phyloP scores from a whole-genome alignment of 2,797 vertebrate genomes.

The Sciurus vulgaris region DNA sequence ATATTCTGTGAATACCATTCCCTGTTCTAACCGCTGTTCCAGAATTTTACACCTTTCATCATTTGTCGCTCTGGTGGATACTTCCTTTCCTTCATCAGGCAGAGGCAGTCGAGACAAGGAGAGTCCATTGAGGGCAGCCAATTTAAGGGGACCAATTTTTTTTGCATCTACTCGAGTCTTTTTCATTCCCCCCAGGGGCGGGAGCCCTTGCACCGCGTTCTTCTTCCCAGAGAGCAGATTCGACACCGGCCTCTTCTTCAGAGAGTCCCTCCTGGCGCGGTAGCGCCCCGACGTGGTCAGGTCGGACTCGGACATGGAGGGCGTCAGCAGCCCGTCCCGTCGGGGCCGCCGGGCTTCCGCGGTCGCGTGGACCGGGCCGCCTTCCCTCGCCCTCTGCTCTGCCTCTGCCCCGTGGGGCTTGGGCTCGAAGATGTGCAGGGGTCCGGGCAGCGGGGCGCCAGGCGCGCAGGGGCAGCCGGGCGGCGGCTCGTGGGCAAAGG shows the following conservation, averaged over 20 bases:
- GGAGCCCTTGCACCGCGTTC: conserved; percentile 94
- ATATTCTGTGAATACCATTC: conserved; percentile 96
- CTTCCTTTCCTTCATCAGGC: conserved; percentile 92
- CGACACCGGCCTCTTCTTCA: conserved; percentile 94
- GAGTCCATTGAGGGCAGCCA: conserved; percentile 95
- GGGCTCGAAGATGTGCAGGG: conserved; percentile 91
- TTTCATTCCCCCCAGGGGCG: conserved; percentile 95
- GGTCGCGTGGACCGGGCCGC: conserved; percentile 83
- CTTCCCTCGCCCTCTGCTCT: conserved; percentile 87
- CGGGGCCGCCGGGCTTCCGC: conserved; percentile 86
- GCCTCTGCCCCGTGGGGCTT: conserved; percentile 90
- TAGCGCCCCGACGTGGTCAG: conserved; percentile 92
- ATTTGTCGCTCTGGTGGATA: conserved; percentile 93
- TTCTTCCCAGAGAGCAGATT: conserved; percentile 94
- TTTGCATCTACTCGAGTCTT: conserved; percentile 93
- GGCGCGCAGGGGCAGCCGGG: conserved; percentile 91
- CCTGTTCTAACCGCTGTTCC: conserved; percentile 95
- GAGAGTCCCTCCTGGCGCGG: conserved; percentile 92
- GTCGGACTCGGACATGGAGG: conserved; percentile 96
- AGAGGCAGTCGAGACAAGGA: conserved; percentile 92
- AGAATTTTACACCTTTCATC: conserved; percentile 95
- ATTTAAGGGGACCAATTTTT: conserved; percentile 96
- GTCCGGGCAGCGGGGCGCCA: conserved; percentile 85
- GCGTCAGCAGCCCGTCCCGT: conserved; percentile 90
- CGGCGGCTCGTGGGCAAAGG: conserved; percentile 89